Evolutionary conservation across 2,797 vertebrate species (phyloP), one percentile per base, ranked within the genome.

Genomic region (Oryzias dopingdopingensis): DNA sequence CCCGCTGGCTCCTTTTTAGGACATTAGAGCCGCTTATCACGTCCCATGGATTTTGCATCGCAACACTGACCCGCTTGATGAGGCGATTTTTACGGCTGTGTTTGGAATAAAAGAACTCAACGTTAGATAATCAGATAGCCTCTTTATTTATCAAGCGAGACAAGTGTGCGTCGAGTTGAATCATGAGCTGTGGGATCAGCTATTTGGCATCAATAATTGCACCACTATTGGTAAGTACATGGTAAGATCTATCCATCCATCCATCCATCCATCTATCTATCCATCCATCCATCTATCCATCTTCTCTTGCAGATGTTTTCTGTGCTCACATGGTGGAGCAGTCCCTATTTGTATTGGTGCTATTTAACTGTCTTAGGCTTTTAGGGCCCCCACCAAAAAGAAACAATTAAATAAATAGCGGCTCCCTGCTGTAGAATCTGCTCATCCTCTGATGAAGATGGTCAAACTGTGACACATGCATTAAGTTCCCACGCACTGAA

Each of bases 141-240:
- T 45, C 54, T 64, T 67, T 78, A 79, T 77, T 52, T 65, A 51
- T 40, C 54, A 62, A 29, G 24, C 3, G 49, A 63, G 64, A 68
- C 55, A 13, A 51, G 74, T 56, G 66, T 65, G 60, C 67, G 72
- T 70, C 71, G 81, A 49, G 59, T 18, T 58, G 43, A 64, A 85
- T 58, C 61, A 80, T 77, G 79, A 60, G 63, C 65, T 15, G 20
- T 37, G 20, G 70, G 65, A 69, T 59, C 82, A 50, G 53, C 54
- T 65, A 52, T 51, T 71, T 57, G 56, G 57, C 65, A 56, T 76
- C 72, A 67, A 40, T 59, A 72, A 79, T 70, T 62, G 74, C 50
- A 64, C 72, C 70, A 84, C 86, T 87, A 79, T 59, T 72, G 88
- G 87, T 90, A 84, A 90, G 88, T 52, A 78, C 72, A 75, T 68